These are phyloP conservation scores for Masticophis lateralis DNA, from an alignment of 2,797 vertebrate species.

Conservation along the genomic window DNA sequence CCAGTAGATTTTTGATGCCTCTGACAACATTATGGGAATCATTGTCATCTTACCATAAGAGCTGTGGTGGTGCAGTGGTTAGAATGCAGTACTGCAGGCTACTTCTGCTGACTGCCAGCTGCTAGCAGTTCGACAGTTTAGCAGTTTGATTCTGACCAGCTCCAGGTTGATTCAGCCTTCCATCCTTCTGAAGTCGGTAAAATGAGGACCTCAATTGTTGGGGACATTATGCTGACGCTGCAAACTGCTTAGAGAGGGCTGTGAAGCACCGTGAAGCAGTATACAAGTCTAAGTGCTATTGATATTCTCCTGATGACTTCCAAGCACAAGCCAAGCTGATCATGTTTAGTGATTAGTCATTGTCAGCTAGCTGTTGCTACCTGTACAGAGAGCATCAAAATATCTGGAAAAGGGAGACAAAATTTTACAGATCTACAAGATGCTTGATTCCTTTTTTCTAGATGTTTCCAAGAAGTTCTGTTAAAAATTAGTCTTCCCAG, in stretches of 20 bases:
- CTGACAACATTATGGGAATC: background rate
- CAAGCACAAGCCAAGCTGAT: background rate
- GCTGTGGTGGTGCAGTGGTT: too few species aligned
- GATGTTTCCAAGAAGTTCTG: conserved; percentile 53
- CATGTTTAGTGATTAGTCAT: conserved; percentile 23
- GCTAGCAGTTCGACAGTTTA: background rate
- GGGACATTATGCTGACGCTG: background rate
- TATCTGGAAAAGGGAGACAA: conserved; percentile 14
- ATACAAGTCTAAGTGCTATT: background rate
- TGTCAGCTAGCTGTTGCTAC: conserved; percentile 39
- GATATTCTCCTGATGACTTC: background rate
- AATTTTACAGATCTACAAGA: background rate
- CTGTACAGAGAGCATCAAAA: conserved; percentile 44
- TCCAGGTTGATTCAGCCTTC: background rate
- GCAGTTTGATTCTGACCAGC: background rate
- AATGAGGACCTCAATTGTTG: background rate
- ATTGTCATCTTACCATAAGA: background rate
- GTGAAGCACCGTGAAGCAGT: background rate
- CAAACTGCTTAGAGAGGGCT: background rate
- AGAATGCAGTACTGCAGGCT: background rate
- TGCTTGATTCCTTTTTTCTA: background rate
- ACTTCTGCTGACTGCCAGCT: background rate
- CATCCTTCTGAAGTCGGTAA: background rate
- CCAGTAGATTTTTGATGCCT: background rate
- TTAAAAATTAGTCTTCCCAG: conserved; percentile 52